Evolutionary conservation across 2,113 vertebrate species (phyloP).

Genomic region (Vicugna pacos): DNA sequence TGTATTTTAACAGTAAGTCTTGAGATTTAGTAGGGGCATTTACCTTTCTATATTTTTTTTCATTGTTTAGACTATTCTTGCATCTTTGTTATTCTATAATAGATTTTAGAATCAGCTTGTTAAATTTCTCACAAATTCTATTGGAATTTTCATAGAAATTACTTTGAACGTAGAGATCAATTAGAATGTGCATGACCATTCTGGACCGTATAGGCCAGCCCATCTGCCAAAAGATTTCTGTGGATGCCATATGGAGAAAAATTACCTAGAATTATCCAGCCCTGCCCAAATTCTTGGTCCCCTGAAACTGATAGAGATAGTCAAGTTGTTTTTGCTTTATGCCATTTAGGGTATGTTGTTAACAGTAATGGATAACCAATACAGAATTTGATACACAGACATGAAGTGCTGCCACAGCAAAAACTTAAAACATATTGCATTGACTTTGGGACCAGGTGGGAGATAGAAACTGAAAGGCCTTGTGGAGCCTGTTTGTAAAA

Average conservation of each 20-base stretch:
- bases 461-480: neutral
- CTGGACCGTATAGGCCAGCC: neutral
- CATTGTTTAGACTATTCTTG: neutral
- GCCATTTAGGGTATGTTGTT: neutral
- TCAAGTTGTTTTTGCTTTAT: neutral
- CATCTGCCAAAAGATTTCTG: neutral
- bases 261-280: neutral
- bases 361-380: neutral
- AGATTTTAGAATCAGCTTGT: neutral
- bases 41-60: neutral
- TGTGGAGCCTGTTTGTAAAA: neutral
- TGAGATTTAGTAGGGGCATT: neutral
- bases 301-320: neutral
- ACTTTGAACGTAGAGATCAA: neutral
- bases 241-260: neutral
- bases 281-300: neutral
- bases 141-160: neutral
- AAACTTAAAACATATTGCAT: neutral
- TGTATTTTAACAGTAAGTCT: neutral
- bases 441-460: neutral
- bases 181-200: neutral
- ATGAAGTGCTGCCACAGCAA: neutral
- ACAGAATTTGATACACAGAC: neutral
- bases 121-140: neutral
- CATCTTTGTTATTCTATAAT: neutral